Base-by-base conservation (phyloP, 2,888 invertebrate genomes). In the Tipula confusa region DNA sequence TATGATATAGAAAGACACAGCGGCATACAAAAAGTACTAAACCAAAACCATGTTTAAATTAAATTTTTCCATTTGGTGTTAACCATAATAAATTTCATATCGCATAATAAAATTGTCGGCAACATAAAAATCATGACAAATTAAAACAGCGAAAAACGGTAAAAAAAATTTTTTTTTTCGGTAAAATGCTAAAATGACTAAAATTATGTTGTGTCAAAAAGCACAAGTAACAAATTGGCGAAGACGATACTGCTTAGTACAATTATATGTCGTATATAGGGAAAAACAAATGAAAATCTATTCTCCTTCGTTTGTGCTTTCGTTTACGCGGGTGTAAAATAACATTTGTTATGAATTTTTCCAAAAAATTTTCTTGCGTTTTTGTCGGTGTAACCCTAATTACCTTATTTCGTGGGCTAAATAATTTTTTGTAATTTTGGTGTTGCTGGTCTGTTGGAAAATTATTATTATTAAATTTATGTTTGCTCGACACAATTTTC, bases 41-140 rank as follows among this genome's bases (percentile, higher is more conserved):
- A 64, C 7, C 18, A 15, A 24, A 24, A 48, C 15, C 18, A 18
- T 18, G 48, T 48, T 48, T 15, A 38, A 48, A 48, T 18, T 48
- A 2, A 48, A 48, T 48, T 24, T 64, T 18, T 24, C 24, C 2
- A 24, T 24, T 64, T 64, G 24, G 64, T 64, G 64, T 64, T 64
- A 64, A 64, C 64, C 64, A 64, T 64, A 64, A 64, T 64, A 64
- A 64, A 64, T 64, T 64, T 64, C 64, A 11, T 64, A 64, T 64
- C 64, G 24, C 24, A 18, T 64, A 64, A 64, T 64, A 64, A 64
- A 64, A 64, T 64, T 64, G 64, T 64, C 64, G 64, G 64, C 24
- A 64, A 64, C 64, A 64, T 64, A 64, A 64, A 64, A 64, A 64
- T 64, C 64, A 64, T 64, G 64, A 64, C 64, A 64, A 64, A 64